Base-by-base conservation (phyloP, 37 sponge, comb jelly and placozoan species). In the Ephydatia muelleri region DNA sequence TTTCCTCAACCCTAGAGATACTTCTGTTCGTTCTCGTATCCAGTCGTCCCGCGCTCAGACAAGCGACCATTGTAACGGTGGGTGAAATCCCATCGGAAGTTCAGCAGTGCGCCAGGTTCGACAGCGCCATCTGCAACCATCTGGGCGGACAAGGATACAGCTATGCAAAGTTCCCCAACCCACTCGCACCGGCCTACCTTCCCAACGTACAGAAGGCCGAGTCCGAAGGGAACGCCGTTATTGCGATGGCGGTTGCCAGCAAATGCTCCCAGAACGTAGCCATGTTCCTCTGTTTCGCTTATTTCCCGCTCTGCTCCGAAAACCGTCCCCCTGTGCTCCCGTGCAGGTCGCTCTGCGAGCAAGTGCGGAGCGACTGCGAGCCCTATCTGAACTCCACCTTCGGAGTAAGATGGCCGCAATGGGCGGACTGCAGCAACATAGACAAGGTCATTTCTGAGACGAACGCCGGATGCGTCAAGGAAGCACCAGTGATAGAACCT, bases 291-390 rank as follows among this genome's bases (percentile, higher is more conserved):
- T 82, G 82, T 49, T 30, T 39, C 31, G 0, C 39, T 30, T 82
- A 82, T 33, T 82, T 82, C 35, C 82, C 82, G 2, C 70, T 43
- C 49, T 82, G 82, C 82, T 40, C 30, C 40, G 49, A 40, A 19
- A 38, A 78, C 47, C 36, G 21, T 22, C 72, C 23, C 19, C 29
- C 29, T 2, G 38, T 83, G 28, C 33, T 34, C 19, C 74, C 75
- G 26, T 73, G 75, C 75, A 27, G 19, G 30, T 74, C 49, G 1
- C 40, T 47, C 8, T 80, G 81, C 70, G 70, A 80, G 70, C 38
- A 9, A 37, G 70, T 80, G 5, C 39, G 39, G 22, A 57, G 57
- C 57, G 57, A 57, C 57, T 57, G 57, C 19, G 57, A 57, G 57
- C 57, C 57, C 57, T 57, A 57, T 57, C 57, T 57, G 57, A 57